These are phyloP conservation scores for Ametastegia equiseti DNA, from an alignment of 2,888 invertebrate species.

Conservation along the genomic window DNA sequence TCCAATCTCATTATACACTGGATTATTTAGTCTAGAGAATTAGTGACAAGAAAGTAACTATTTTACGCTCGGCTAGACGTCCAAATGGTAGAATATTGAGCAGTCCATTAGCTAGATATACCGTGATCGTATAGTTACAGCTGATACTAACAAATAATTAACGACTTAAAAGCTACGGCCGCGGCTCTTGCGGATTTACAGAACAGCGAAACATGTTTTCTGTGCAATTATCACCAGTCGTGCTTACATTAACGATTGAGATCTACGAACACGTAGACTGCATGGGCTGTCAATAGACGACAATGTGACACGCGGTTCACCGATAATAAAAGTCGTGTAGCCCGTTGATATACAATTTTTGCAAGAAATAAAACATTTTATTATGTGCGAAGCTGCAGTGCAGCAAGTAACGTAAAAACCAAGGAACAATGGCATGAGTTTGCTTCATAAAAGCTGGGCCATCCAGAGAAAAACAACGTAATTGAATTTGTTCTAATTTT, in stretches of 20 bases:
- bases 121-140: constrained; percentile 5
- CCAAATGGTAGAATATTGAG: constrained; percentile 17
- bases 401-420: neutral
- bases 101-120: constrained; percentile 19
- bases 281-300: neutral
- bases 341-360: neutral
- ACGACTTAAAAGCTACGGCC: constrained; percentile 5
- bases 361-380: neutral
- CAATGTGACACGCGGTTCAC: neutral
- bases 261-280: neutral
- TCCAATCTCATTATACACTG: neutral
- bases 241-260: neutral
- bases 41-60: neutral
- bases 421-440: neutral
- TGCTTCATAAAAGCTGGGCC: constrained; percentile 3
- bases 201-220: constrained; percentile 6
- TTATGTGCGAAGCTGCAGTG: neutral
- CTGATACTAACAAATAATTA: constrained; percentile 28
- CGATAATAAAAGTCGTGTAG: constrained; percentile 24
- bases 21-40: neutral
- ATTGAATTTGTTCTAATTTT: neutral
- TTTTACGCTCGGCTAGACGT: neutral
- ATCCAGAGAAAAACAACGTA: neutral
- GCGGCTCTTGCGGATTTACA: neutral
- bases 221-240: constrained; percentile 10